Base-by-base conservation (phyloP, 2,888 invertebrate genomes). In the Serrognathus titanus region DNA sequence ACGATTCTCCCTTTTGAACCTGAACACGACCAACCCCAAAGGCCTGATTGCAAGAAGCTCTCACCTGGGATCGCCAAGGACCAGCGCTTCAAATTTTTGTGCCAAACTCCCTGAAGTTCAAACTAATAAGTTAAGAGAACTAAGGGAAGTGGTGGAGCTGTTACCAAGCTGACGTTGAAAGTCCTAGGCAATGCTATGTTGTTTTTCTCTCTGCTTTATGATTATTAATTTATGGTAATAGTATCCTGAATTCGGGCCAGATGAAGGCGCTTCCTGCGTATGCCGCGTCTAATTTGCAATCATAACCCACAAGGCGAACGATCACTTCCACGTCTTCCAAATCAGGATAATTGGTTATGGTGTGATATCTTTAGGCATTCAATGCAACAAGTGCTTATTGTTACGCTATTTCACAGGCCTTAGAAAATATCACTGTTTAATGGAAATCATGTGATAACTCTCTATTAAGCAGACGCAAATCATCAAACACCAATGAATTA, bases 271-370 rank as follows among this genome's bases (percentile, higher is more conserved):
- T 92, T 8, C 98, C 98, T 0, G 99, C 98, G 70, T 99, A 99
- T 0, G 99, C 99, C 0, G 98, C 97, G 71, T 99, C 99, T 8
- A n/a, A 96, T 89, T 71, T 99, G 99, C 46, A 98, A 81, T 97
- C 98, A 99, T 99, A 99, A 56, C 93, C 97, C 56, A 99, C 96
- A 8, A 99, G 84, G 63, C 94, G 87, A 0, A 92, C 91, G 73
- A 97, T 92, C 61, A 99, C 89, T 70, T 97, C 94, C 0, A 95
- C 90, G 57, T 94, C 93, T 67, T 92, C 91, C 16, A 90, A 80
- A 35, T 93, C 90, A 2, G 92, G 89, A 72, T 89, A 84, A 53
- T 85, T 84, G 73, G 87, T 85, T 62, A 98, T 90, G 0, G 94
- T 93, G 57, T 90, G 87, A 10, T 93, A 94, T 54, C 99, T 83